phyloP scores from a whole-genome alignment of 2,888 invertebrate genomes.

The Tricholauxania praeusta region DNA sequence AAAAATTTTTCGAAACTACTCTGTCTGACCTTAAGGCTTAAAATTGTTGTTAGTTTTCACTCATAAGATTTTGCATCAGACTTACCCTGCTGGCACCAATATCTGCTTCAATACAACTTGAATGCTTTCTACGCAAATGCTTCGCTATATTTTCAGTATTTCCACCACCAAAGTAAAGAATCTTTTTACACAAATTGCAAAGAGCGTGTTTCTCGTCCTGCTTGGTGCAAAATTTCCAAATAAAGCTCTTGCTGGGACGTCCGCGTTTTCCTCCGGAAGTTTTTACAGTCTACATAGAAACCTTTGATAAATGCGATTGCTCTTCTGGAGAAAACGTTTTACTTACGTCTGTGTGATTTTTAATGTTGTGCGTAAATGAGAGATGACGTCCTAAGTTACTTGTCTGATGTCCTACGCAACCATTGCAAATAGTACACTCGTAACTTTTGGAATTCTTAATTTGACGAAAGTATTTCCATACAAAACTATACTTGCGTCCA shows the following conservation, averaged over 20 bases:
- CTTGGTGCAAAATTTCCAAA: slow-evolving; percentile 59
- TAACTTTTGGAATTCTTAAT: slow-evolving; percentile 47
- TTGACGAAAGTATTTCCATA: slow-evolving; percentile 54
- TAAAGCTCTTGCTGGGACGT: slow-evolving; percentile 56
- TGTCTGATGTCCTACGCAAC: slow-evolving; percentile 53
- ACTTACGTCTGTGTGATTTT: slow-evolving; percentile 39
- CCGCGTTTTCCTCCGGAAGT: slow-evolving; percentile 39
- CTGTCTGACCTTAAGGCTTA: too few relatives aligned
- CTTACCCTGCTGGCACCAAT: neutral
- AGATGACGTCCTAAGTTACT: slow-evolving; percentile 55
- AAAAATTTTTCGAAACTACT: too few relatives aligned
- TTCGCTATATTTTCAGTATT: slow-evolving; percentile 59
- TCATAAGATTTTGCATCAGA: too few relatives aligned
- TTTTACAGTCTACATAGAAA: slow-evolving; percentile 7
- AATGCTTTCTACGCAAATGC: slow-evolving; percentile 55
- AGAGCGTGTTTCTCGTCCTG: slow-evolving; percentile 56
- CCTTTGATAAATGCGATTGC: neutral
- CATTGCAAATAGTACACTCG: slow-evolving; percentile 54
- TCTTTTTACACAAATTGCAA: slow-evolving; percentile 56
- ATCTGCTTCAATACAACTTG: slow-evolving; percentile 45
- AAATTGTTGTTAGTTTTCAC: too few relatives aligned
- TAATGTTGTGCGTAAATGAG: slow-evolving; percentile 50
- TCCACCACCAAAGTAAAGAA: slow-evolving; percentile 57
- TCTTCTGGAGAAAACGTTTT: too few relatives aligned
- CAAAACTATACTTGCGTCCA: slow-evolving; percentile 52